Percentiles rank a stretch among this genome's conserved stretches.
Conservation (phyloP, 2,113 vertebrate genomes). For the Pseudorectes ferrugineus region DNA sequence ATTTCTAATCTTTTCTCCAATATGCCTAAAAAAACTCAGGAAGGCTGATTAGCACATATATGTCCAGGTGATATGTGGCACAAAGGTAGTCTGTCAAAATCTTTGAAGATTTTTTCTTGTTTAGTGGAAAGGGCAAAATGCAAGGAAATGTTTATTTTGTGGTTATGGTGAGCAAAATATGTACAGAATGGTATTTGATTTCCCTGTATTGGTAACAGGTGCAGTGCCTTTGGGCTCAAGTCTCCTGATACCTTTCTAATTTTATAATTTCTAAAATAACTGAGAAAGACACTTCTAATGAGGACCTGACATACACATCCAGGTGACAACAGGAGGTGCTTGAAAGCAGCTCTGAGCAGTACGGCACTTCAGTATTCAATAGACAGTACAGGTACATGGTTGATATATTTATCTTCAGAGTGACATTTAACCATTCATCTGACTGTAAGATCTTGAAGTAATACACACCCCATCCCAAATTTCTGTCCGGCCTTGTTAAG, state of each 20-base stretch:
- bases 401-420: neutral
- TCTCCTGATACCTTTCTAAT: neutral
- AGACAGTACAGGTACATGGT: neutral
- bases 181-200: constrained; percentile 16
- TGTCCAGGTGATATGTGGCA: neutral
- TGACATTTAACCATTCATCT: neutral
- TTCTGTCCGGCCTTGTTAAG: neutral
- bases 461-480: neutral
- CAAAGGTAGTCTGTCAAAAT: neutral
- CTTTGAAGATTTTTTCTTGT: neutral
- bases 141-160: neutral
- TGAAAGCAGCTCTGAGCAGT: constrained; percentile 45
- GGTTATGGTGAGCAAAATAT: neutral
- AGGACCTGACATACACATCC: neutral
- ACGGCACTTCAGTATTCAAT: neutral
- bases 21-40: neutral
- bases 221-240: constrained; percentile 14
- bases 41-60: neutral
- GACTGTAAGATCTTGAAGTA: neutral
- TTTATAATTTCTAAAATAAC: constrained; percentile 34
- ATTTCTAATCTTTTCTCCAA: neutral
- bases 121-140: neutral
- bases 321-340: constrained; percentile 41
- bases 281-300: neutral
- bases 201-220: neutral